Base-by-base conservation (phyloP, 2,113 vertebrate species). In the Lophotis ruficrista region DNA sequence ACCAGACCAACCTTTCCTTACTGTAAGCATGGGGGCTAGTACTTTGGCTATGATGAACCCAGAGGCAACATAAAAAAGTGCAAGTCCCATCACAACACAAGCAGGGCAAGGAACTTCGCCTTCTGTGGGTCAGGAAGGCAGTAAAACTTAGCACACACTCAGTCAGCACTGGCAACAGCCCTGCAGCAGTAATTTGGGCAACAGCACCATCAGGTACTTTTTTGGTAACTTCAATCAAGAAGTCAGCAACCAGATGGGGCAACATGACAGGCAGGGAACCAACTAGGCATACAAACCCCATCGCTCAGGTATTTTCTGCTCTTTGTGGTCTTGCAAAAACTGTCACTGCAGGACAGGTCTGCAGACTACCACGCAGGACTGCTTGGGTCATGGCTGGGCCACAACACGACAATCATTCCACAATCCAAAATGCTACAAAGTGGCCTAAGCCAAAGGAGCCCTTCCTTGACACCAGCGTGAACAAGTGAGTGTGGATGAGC, bases 11-110 rank as follows among this genome's bases (percentile, higher is more conserved):
- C 31, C 38, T 35, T 47, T 33, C 73, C 20, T 45, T 57, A 30
- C 33, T 16, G 35, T 16, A 41, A 62, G 43, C 1, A 0, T 4
- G 4, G 17, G 18, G 37, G 27, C 16, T 51, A 17, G 41, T 41
- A 41, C 24, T 57, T 57, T 16, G 17, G 73, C 30, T 62, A 23
- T 7, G 35, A 50, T 24, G 17, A 83, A 45, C 24, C 12, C 41
- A 27, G 14, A 7, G 21, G 48, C 65, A 78, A n/a, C 21, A 50
- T 47, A 83, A 56, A 45, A 48, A 57, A 30, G n/a, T 2, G 14
- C 37, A 25, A 27, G 9, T n/a, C 35, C 28, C 43, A 62, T 14
- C 68, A 47, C 28, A 58, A 75, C 45, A 82, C 5, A 15, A 83
- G 37, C 14, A 47, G 35, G 25, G 22, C 65, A 83, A 83, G 16